Percentiles rank a stretch among this genome's conserved stretches.
Conservation (phyloP, 64 coral and sea anemone species). For the Pocillopora verrucosa region DNA sequence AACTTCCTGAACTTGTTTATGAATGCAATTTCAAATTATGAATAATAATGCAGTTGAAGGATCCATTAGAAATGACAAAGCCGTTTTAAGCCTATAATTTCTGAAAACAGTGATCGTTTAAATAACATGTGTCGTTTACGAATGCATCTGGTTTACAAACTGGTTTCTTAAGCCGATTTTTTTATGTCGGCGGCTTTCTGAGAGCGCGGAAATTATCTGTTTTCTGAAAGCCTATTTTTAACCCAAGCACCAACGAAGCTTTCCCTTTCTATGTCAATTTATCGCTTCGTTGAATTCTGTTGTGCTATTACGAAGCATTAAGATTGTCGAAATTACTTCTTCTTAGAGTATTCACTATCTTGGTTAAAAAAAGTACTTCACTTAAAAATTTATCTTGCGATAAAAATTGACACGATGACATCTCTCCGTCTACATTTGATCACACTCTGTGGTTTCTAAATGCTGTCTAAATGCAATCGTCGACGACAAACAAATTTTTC, state of each 20-base stretch:
- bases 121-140: not conserved
- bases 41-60: constrained; percentile 14
- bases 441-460: not conserved
- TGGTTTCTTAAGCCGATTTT: not conserved
- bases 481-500: not conserved
- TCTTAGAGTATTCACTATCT: not conserved
- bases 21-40: not conserved
- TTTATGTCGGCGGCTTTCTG: not conserved
- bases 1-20: not conserved
- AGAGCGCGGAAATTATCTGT: not conserved
- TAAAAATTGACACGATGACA: not conserved
- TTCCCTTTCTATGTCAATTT: constrained; percentile 9
- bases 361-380: not conserved
- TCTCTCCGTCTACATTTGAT: no score
- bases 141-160: not conserved
- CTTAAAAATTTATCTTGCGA: not conserved
- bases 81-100: constrained; percentile 24
- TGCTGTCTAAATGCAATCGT: not conserved
- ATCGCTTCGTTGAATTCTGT: not conserved
- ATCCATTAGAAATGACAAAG: constrained; percentile 7
- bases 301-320: not conserved
- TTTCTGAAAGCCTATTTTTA: not conserved
- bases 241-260: not conserved
- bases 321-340: not conserved
- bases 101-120: not conserved